Evolutionary conservation across 1,140 invertebrate genomes (phyloP).

Genomic region (Arion vulgaris): DNA sequence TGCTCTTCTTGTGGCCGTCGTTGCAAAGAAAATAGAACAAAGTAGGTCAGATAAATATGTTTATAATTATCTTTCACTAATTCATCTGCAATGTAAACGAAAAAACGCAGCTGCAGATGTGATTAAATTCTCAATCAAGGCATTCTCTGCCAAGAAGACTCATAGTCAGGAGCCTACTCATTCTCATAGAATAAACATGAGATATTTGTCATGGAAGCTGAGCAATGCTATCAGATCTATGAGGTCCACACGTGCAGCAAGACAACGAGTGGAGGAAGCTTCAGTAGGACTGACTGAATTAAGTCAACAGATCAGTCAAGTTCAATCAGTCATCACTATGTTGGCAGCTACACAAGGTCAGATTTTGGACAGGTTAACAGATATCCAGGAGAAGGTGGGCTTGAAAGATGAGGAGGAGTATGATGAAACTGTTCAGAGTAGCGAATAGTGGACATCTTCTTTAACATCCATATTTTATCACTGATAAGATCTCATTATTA

Average conservation of each 20-base stretch:
- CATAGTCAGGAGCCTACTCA: conserved; percentile 25
- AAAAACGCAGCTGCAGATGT: conserved; percentile 71
- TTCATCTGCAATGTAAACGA: conserved; percentile 65
- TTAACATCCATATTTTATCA: no score
- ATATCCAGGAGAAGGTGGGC: conserved; percentile 18
- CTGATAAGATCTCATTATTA: no score
- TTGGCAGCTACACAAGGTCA: conserved; percentile 31
- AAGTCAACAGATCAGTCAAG: conserved; percentile 35
- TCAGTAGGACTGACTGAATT: conserved; percentile 46
- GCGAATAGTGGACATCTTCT: background rate
- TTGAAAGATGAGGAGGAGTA: background rate
- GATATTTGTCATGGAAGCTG: conserved; percentile 36
- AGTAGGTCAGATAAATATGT: conserved; percentile 71
- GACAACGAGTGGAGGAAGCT: conserved; percentile 34
- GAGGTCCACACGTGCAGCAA: conserved; percentile 30
- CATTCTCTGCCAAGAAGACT: conserved; percentile 51
- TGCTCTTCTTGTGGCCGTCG: conserved; percentile 71
- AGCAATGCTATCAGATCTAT: conserved; percentile 42
- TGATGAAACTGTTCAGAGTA: background rate
- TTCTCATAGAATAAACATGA: conserved; percentile 10
- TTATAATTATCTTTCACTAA: conserved; percentile 71
- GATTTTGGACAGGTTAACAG: conserved; percentile 30
- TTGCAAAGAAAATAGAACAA: conserved; percentile 71
- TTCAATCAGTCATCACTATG: conserved; percentile 22
- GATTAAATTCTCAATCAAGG: conserved; percentile 59